Base-by-base conservation (phyloP, 2,888 invertebrate species). In the Lepidochrysops patricia region DNA sequence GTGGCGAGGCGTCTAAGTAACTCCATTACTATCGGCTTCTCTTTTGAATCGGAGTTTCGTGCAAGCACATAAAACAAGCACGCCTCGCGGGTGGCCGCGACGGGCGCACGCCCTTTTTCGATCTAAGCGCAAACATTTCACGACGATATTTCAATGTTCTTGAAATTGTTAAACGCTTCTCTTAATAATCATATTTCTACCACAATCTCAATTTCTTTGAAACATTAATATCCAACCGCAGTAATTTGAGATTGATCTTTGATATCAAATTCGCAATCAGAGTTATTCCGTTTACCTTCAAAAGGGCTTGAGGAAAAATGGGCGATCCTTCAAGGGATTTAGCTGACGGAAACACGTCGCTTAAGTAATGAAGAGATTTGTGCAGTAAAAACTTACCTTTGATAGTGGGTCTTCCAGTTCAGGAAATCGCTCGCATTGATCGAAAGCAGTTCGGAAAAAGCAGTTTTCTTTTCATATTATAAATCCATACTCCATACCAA, bases 351-450 rank as follows among this genome's bases (percentile, higher is more conserved):
- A 43, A 29, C 29, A 48, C 27, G 43, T 57, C 57, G 26, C 57
- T 29, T 26, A 27, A 29, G 43, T 48, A 48, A 29, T 48, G 29
- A 19, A 37, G 37, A 27, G 26, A 27, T 27, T 54, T 26, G 27
- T 25, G 26, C 57, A 61, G 35, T 60, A 57, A 58, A 58, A 60
- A 63, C 57, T 50, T 57, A 43, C 15, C 58, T 57, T 54, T 61
- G 52, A 52, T 61, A 52, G 43, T 43, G 19, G 23, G 34, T n/a
- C n/a, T 34, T 19, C 9, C 43, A 23, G 19, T 43, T 43, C 15
- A 35, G 19, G 34, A 60, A 60, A 57, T 60, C 12, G n/a, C 37
- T 23, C n/a, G 57, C n/a, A 50, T 43, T n/a, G n/a, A n/a, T n/a
- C n/a, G n/a, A n/a, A n/a, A n/a, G n/a, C n/a, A n/a, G n/a, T n/a